These are phyloP conservation scores for Cantharis rufa DNA, from an alignment of 2,888 invertebrate genomes.

Conservation along the genomic window DNA sequence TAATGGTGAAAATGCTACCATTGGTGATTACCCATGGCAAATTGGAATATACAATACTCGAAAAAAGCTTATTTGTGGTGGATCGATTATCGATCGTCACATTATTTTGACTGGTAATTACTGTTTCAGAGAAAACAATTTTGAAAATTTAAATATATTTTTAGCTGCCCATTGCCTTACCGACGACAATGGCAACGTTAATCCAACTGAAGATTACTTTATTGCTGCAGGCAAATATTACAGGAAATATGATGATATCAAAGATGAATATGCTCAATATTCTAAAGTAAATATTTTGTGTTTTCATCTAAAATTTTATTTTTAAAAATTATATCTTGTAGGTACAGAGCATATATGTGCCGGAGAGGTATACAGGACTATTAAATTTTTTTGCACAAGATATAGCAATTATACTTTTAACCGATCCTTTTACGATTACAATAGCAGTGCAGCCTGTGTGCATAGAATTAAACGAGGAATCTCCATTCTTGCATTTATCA, in stretches of 20 bases:
- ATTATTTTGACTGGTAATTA: neutral
- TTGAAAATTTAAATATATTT: neutral
- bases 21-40: neutral
- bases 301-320: neutral
- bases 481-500: neutral
- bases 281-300: neutral
- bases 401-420: constrained; percentile 48
- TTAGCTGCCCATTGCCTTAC: neutral
- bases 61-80: neutral
- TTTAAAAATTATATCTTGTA: constrained; percentile 3
- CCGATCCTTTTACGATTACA: constrained; percentile 41
- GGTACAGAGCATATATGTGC: constrained; percentile 36
- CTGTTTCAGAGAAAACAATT: too few relatives aligned
- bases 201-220: constrained; percentile 20
- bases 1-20: neutral
- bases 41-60: neutral
- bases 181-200: constrained; percentile 16
- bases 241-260: constrained; percentile 35
- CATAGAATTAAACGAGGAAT: neutral
- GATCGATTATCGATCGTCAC: neutral
- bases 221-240: constrained; percentile 46
- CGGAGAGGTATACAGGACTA: constrained; percentile 37
- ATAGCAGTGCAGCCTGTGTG: constrained; percentile 50
- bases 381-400: constrained; percentile 41
- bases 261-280: constrained; percentile 30